Evolutionary conservation across 2,888 invertebrate species (phyloP), one percentile per base, ranked within the genome.

Genomic region (Chorisops tibialis): DNA sequence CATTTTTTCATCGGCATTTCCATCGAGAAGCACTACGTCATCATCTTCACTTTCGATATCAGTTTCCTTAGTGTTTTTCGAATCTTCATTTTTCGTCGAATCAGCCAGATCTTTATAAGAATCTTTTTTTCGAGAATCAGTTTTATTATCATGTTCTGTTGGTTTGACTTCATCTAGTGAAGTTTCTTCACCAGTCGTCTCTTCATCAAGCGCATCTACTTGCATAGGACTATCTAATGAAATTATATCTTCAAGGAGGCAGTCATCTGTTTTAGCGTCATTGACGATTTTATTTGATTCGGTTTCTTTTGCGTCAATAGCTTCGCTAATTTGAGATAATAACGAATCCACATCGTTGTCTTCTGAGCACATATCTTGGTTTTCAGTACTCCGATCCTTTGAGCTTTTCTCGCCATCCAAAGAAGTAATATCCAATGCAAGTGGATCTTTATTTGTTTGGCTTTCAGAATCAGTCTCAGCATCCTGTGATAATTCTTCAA

Each of bases 1-100:
- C 41, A 12, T 1, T 16, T 41, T 41, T 16, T n/a, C 16, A 12
- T 50, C 37, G 14, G 7, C 1, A 16, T 30, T 30, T 2, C n/a
- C 37, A 30, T 50, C 50, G 3, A 35, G 35, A 30, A 50, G 24
- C 6, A 50, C 30, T 14, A 50, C 50, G 14, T 16, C 50, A 50
- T 50, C 50, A 50, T 50, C 50, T 14, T 50, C 50, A 49, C n/a
- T 49, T 24, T 49, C 24, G 7, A 35, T 5, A 2, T 7, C 47
- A 12, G 24, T 11, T 18, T 3, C 12, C 6, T 12, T 19, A 5
- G 11, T 6, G 6, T 16, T 18, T 16, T 2, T 21, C 12, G 18
- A 47, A 7, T 19, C 18, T 47, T 47, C 19, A n/a, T 7, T 4
- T 47, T 47, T 47, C 12, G 18, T 19, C 14, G 3, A 5, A 12